Conservation (phyloP, 2,888 invertebrate species). For the Ptychoptera contaminata region DNA sequence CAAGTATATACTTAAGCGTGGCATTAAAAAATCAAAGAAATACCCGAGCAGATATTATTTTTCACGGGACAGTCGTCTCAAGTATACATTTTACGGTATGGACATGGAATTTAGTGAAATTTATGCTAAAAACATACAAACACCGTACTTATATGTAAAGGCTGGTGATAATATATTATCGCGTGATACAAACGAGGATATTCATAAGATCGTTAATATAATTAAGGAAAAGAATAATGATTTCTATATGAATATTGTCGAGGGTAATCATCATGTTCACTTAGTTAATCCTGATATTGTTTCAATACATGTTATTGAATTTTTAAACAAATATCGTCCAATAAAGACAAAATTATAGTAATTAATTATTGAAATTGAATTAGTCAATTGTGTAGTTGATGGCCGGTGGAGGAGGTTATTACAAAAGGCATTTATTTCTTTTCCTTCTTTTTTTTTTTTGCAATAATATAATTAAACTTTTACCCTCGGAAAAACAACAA, state of each 20-base stretch:
- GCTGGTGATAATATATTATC: constrained; percentile 22
- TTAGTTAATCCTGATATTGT: constrained; percentile 11
- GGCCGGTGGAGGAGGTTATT: no score
- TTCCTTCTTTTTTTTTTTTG: no score
- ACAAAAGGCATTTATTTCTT: no score
- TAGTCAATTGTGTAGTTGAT: no score
- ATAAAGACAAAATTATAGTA: no score
- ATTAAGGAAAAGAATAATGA: constrained; percentile 36
- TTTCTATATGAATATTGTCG: constrained; percentile 42
- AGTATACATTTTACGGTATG: constrained; percentile 18
- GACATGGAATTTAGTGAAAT: constrained; percentile 35
- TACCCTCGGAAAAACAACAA: no score
- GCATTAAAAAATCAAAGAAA: constrained; percentile 35
- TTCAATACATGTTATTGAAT: constrained; percentile 38
- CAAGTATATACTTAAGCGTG: constrained; percentile 38
- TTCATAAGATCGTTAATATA: constrained; percentile 21
- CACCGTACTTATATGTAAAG: constrained; percentile 48
- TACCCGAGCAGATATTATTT: constrained; percentile 45
- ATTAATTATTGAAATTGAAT: no score
- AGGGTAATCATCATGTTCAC: constrained; percentile 49
- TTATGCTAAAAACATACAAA: constrained; percentile 38
- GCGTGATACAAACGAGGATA: constrained; percentile 29
- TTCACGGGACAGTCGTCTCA: constrained; percentile 48
- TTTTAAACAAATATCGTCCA: constrained; percentile 32
- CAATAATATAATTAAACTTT: no score